Evolutionary conservation across 2,797 vertebrate genomes (phyloP), one percentile per base, ranked within the genome.

Genomic region (Crocodylus rhombifer): DNA sequence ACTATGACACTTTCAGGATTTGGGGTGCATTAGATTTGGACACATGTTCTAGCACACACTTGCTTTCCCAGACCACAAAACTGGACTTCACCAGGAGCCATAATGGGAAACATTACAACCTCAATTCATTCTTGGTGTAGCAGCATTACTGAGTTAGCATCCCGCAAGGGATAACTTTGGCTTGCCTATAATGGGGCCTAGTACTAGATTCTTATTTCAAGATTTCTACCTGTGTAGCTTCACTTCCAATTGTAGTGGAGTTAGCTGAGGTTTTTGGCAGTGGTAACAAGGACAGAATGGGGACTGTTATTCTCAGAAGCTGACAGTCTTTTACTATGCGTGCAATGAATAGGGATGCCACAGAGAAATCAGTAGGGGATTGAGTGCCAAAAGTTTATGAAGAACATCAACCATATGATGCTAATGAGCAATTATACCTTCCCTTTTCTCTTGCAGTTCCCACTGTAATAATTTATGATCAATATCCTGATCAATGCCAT

Each of bases 401-500:
- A 86, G 28, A 89, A 67, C 30, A 18, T 10, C 81, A 82, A 83
- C 33, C 90, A 20, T 5, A 1, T 55, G 71, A 81, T 74, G 26
- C 60, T 36, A 81, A 3, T 33, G 55, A 71, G 67, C 63, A 82
- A 58, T 33, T 71, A 21, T 18, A 80, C 42, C 82, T 92, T 90
- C 65, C 63, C n/a, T 92, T 75, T 61, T 86, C 71, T 76, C 71
- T 57, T 85, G 78, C 57, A 57, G 51, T 80, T 95, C 89, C 75
- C 62, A 16, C 71, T 90, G 80, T 67, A 90, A 36, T 0, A 67
- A 94, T 94, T 89, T 90, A 73, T 69, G 77, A 90, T 78, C 15
- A 6, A 4, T 87, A 80, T 62, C 80, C 84, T 95, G 91, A 86
- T 82, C 92, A 92, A 90, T 84, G 82, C 86, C 67, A 77, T 77